phyloP scores from a whole-genome alignment of 1,140 invertebrate species.

The Bombus superbus region DNA sequence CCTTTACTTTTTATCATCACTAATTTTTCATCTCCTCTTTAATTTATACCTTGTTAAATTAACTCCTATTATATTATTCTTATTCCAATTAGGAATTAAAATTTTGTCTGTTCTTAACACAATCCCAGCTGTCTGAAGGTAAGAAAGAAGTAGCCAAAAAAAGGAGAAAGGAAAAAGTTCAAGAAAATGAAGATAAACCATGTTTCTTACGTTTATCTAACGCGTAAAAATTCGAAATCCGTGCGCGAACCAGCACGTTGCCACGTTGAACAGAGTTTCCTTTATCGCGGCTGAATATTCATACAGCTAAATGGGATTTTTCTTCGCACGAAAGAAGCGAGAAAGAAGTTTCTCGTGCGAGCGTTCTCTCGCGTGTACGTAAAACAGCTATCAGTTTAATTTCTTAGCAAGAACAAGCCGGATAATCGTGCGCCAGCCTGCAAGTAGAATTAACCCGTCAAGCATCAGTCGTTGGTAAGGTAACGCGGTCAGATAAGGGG shows the following conservation, averaged over 20 bases:
- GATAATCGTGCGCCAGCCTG: slow-evolving; percentile 44
- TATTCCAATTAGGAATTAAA: neutral
- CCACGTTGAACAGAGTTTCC: slow-evolving; percentile 30
- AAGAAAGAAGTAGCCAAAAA: too few species aligned
- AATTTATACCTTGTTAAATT: too few species aligned
- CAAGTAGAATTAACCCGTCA: slow-evolving; percentile 61
- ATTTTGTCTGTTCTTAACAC: too few species aligned
- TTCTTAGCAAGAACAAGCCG: slow-evolving; percentile 20
- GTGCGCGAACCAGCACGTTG: neutral
- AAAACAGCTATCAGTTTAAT: slow-evolving; percentile 13
- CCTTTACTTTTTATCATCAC: neutral
- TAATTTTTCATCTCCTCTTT: neutral
- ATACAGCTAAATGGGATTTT: slow-evolving; percentile 61
- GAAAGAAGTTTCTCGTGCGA: slow-evolving; percentile 9
- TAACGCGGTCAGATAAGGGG: slow-evolving; percentile 38
- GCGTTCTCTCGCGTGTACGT: slow-evolving; percentile 26
- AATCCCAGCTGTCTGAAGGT: too few species aligned
- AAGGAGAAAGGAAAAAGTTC: neutral
- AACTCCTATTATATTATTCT: neutral
- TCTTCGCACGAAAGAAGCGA: slow-evolving; percentile 7
- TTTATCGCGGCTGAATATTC: slow-evolving; percentile 66
- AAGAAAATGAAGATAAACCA: neutral
- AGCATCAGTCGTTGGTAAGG: slow-evolving; percentile 42
- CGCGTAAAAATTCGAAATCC: neutral
- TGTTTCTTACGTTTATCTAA: neutral